Percentiles rank a stretch among this genome's conserved stretches.
phyloP scores from a whole-genome alignment of 2,888 invertebrate genomes.

The Lasioglossum figueresi region DNA sequence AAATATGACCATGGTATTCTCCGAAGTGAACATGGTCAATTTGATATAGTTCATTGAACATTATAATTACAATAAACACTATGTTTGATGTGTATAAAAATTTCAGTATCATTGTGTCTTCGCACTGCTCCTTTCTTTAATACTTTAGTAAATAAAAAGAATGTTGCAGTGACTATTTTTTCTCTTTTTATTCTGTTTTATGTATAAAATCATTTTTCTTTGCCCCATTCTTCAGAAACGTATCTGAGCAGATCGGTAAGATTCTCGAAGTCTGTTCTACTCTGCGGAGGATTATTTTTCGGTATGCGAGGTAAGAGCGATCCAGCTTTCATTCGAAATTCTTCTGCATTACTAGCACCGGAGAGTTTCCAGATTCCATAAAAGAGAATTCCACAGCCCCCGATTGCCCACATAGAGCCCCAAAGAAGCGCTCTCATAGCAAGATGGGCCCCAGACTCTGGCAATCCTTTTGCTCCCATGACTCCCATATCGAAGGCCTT shows the following conservation, averaged over 20 bases:
- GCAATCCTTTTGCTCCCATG: constrained; percentile 86
- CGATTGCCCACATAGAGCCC: constrained; percentile 94
- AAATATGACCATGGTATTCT: background rate
- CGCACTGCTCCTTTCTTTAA: background rate
- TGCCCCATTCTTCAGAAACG: constrained; percentile 80
- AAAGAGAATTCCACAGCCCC: constrained; percentile 92
- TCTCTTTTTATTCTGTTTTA: background rate
- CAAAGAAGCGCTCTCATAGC: constrained; percentile 94
- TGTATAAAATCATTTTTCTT: constrained; percentile 49
- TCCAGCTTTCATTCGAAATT: constrained; percentile 93
- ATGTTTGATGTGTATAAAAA: background rate
- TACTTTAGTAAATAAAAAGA: background rate
- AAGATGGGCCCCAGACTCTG: constrained; percentile 91
- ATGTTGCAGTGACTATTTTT: background rate
- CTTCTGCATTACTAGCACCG: constrained; percentile 93
- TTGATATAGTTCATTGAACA: background rate
- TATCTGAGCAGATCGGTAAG: constrained; percentile 94
- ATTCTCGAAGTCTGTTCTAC: constrained; percentile 94
- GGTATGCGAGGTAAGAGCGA: constrained; percentile 90
- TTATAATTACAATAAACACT: background rate
- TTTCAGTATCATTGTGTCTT: background rate
- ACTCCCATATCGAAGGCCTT: constrained; percentile 91
- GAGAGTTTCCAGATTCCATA: constrained; percentile 95
- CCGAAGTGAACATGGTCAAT: background rate
- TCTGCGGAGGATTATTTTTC: constrained; percentile 91